Evolutionary conservation across 2,888 invertebrate species (phyloP).

Genomic region (Cephus pulcher): DNA sequence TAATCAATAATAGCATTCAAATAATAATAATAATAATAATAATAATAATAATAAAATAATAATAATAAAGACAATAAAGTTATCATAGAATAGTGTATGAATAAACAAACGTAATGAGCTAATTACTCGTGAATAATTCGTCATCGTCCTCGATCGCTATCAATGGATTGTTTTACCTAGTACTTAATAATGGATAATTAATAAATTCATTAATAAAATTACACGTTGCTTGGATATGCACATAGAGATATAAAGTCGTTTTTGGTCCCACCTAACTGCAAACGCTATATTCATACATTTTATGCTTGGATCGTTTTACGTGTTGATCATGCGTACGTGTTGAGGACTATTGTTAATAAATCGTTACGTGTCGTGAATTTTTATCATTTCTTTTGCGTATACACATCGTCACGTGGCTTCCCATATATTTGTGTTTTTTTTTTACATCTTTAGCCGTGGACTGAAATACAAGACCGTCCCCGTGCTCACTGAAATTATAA

Average conservation of each 20-base stretch:
- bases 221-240: constrained; percentile 67
- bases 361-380: constrained; percentile 31
- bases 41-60: constrained; percentile 50
- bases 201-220: constrained; percentile 64
- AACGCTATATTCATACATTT: constrained; percentile 65
- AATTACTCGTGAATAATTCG: constrained; percentile 59
- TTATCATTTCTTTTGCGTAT: constrained; percentile 21
- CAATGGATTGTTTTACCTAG: constrained; percentile 56
- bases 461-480: constrained; percentile 17
- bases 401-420: constrained; percentile 22
- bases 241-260: constrained; percentile 67
- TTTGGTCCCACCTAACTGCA: constrained; percentile 68
- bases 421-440: neutral
- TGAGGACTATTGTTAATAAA: constrained; percentile 38
- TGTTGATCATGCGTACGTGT: constrained; percentile 8
- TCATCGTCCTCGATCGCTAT: constrained; percentile 58
- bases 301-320: constrained; percentile 19
- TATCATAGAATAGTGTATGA: constrained; percentile 62
- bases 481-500: constrained; percentile 21
- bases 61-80: constrained; percentile 38
- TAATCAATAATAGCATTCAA: constrained; percentile 43
- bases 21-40: constrained; percentile 36
- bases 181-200: constrained; percentile 64
- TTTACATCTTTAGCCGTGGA: neutral
- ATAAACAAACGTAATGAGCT: constrained; percentile 65